These are phyloP conservation scores for Scylla paramamosain DNA, from an alignment of 1,140 invertebrate genomes.

Conservation along the genomic window DNA sequence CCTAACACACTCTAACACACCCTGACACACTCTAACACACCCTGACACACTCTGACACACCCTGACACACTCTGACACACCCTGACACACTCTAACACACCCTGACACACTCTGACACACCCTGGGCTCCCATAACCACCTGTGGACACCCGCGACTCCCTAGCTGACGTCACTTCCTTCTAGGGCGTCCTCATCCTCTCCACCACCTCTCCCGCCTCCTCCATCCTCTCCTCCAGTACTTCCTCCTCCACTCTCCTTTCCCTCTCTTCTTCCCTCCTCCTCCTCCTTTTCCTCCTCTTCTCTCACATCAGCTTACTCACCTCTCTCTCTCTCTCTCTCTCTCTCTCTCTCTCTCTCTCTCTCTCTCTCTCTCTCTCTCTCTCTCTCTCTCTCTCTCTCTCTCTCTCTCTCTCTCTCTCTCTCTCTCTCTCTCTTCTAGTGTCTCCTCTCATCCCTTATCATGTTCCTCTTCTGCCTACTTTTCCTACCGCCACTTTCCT, in stretches of 20 bases:
- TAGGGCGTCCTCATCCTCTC: too few species aligned
- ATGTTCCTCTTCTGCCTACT: background rate
- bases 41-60: background rate
- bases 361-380: background rate
- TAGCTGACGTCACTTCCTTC: too few species aligned
- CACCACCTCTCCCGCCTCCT: background rate
- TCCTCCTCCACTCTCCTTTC: background rate
- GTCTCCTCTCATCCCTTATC: background rate
- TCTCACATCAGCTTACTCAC: background rate
- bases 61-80: too few species aligned
- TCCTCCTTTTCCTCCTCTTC: background rate
- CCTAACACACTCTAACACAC: too few species aligned
- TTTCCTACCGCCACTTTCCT: background rate
- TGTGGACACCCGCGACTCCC: too few species aligned
- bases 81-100: too few species aligned
- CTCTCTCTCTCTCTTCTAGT: background rate
- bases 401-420: background rate
- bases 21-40: background rate
- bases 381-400: background rate
- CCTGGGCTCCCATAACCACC: too few species aligned
- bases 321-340: background rate
- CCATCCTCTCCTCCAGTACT: background rate
- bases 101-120: too few species aligned
- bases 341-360: background rate
- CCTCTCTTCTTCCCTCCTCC: background rate